A percentile compares a stretch with the other conserved stretches of the same genome.
Conservation (phyloP, 2,888 invertebrate genomes). For the Platycheirus rosarum region DNA sequence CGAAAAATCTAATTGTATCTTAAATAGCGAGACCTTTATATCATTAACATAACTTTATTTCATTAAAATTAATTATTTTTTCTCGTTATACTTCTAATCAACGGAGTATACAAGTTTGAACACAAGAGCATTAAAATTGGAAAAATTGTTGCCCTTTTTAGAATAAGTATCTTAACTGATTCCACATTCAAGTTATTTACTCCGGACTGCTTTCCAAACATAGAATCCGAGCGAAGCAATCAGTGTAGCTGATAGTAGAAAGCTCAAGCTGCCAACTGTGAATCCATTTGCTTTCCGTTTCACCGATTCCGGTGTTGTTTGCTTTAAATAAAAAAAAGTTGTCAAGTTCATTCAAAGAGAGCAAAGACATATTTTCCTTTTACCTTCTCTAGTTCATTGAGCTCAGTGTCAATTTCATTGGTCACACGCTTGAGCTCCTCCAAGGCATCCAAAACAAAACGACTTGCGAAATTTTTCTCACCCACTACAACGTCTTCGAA, state of each 20-base stretch:
- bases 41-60: conserved; percentile 10
- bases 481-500: conserved; percentile 80
- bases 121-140: conserved; percentile 5
- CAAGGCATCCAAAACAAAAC: conserved; percentile 80
- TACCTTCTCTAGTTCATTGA: conserved; percentile 77
- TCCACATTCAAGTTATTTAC: conserved; percentile 15
- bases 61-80: neutral
- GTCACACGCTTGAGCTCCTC: conserved; percentile 78
- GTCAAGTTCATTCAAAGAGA: neutral
- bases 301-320: neutral
- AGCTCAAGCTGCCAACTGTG: neutral
- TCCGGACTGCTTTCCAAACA: conserved; percentile 61
- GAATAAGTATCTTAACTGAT: neutral
- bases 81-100: neutral
- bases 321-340: conserved; percentile 12
- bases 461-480: conserved; percentile 81
- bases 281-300: neutral
- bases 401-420: conserved; percentile 77
- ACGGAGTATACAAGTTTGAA: neutral
- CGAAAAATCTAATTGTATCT: too few relatives aligned
- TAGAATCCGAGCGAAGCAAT: conserved; percentile 43
- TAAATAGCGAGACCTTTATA: neutral
- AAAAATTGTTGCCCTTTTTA: neutral
- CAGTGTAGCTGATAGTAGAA: conserved; percentile 41
- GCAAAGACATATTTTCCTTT: too few relatives aligned